Base-by-base conservation (phyloP, 2,113 vertebrate genomes). In the Nipponia nippon region DNA sequence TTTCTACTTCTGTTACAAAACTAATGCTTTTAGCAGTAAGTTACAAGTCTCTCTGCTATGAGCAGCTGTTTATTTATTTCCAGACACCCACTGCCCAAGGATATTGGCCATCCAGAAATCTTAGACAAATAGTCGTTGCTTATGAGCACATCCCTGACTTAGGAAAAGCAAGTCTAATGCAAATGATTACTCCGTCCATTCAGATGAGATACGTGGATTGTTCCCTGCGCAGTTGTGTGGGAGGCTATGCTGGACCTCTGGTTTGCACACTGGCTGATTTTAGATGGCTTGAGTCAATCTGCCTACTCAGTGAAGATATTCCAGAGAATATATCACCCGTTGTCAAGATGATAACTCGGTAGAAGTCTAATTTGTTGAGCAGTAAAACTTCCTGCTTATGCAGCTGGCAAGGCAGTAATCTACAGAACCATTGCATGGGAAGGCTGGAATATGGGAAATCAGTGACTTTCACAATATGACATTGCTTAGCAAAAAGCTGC, bases 321-420 rank as follows among this genome's bases (percentile, higher is more conserved):
- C n/a, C 61, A 53, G 66, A 53, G 61, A 46, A 58, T 83, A 59
- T 56, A 87, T 90, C 89, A 77, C 72, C 63, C 6, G 1, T 76
- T 76, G 72, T 71, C 87, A 78, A 46, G 71, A 84, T 65, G 69
- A 69, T 84, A 89, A 61, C 56, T 89, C 5, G 1, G 42, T 82
- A 47, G 78, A 81, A 87, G 44, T 52, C 67, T 90, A 76, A 94
- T 95, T 95, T 86, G 78, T 93, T 73, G 94, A 95, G 94, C 81
- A 91, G 56, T 94, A 83, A 94, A 95, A 87, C 50, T 73, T 96
- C 59, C 93, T 95, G 78, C 67, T 90, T 90, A 70, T 71, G 87
- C 75, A 93, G 67, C 89, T 91, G 30, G n/a, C 2, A 29, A 65
- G 66, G 66, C 78, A 94, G 38, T 66, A 70, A 95, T 87, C 81